These are phyloP conservation scores for Procambarus virginalis DNA, from an alignment of 1,140 invertebrate species.

Conservation along the genomic window DNA sequence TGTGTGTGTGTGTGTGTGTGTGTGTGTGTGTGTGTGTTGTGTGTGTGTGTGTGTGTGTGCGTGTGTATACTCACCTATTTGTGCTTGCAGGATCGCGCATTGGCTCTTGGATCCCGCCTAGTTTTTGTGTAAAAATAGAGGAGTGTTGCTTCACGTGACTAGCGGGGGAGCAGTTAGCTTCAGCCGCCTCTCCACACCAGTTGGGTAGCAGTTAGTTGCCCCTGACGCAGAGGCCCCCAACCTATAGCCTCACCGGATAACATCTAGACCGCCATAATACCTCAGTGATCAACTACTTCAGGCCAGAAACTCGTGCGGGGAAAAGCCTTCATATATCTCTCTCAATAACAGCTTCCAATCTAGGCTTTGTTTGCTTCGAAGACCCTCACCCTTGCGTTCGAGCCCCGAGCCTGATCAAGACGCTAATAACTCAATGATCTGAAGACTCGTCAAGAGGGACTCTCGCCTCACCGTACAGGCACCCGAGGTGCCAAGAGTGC, in stretches of 20 bases:
- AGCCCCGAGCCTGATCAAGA: neutral
- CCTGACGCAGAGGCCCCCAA: neutral
- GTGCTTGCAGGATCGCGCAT: no score
- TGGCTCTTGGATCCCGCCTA: neutral
- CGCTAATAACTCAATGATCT: neutral
- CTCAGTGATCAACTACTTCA: neutral
- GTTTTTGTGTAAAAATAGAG: neutral
- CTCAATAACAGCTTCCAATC: neutral
- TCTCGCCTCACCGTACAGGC: neutral
- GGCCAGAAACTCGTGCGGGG: neutral
- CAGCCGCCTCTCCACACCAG: neutral
- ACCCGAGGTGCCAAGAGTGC: neutral
- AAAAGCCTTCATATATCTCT: neutral
- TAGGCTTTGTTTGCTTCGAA: neutral
- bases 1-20: conserved; percentile 7
- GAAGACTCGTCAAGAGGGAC: neutral
- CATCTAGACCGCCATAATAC: neutral
- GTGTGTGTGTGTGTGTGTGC: neutral
- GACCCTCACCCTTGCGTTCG: neutral
- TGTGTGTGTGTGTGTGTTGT: neutral
- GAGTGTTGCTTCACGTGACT: neutral
- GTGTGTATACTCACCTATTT: no score
- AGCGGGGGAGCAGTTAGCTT: neutral
- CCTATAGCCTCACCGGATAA: neutral
- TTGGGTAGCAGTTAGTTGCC: neutral